phyloP scores from a whole-genome alignment of 2,888 invertebrate genomes.

The Agapostemon virescens region DNA sequence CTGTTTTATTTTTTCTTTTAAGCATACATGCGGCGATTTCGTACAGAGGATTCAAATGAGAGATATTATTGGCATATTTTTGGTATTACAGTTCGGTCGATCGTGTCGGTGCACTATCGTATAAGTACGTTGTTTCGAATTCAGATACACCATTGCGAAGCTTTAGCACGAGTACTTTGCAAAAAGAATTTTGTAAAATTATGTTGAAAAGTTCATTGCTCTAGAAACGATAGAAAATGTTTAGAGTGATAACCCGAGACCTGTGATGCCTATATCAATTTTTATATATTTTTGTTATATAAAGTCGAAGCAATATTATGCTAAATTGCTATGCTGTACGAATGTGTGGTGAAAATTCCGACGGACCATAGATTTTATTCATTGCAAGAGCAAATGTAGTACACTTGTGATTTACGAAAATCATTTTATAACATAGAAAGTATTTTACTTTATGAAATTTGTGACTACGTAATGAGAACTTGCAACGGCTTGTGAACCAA shows the following conservation, averaged over 20 bases:
- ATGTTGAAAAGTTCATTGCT: neutral
- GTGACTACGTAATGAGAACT: neutral
- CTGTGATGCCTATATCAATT: conserved; percentile 41
- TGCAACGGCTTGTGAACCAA: neutral
- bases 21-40: neutral
- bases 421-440: neutral
- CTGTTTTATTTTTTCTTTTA: neutral
- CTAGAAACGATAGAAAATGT: neutral
- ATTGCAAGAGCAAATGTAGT: neutral
- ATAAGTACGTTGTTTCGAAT: neutral
- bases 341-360: conserved; percentile 3
- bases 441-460: neutral
- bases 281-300: conserved; percentile 53
- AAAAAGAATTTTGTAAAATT: neutral
- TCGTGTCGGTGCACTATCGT: neutral
- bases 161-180: neutral
- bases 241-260: conserved; percentile 33
- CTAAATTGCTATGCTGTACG: neutral
- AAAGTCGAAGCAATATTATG: neutral
- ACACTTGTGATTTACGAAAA: neutral
- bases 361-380: neutral
- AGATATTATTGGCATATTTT: neutral
- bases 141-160: neutral
- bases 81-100: neutral
- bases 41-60: neutral